Conservation (phyloP, 2,888 invertebrate species). For the Lepeophtheirus nordmannii region DNA sequence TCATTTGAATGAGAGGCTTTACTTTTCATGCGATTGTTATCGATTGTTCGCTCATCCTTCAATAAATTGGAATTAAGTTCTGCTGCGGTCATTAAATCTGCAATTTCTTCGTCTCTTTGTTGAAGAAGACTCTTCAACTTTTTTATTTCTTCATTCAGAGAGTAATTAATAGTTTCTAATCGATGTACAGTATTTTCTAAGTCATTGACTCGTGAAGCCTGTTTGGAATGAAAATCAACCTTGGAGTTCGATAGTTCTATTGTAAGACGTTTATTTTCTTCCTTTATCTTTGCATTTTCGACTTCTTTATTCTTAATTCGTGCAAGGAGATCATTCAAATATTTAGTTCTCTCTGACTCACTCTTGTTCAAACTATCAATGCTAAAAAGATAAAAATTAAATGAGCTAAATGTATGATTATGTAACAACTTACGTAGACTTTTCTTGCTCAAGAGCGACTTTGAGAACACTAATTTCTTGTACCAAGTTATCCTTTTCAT, state of each 20-base stretch:
- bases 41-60: not conserved
- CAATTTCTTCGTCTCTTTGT: not conserved
- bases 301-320: not conserved
- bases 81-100: not conserved
- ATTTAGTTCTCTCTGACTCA: not conserved
- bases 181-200: not conserved
- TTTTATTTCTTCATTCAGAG: not conserved
- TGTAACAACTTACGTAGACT: not conserved
- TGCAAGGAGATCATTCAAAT: not conserved
- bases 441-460: not conserved
- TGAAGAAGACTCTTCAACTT: not conserved
- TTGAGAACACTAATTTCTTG: slow-evolving; percentile 4
- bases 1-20: not conserved
- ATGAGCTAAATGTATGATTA: not conserved
- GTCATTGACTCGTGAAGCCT: not conserved
- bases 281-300: not conserved
- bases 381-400: not conserved
- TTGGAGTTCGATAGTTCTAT: too few species aligned
- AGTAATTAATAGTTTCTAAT: not conserved
- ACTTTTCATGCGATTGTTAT: not conserved
- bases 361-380: not conserved
- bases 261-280: not conserved
- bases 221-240: too few species aligned
- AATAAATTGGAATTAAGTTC: not conserved
- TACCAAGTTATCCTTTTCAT: not conserved